phyloP scores from a whole-genome alignment of 2,113 vertebrate genomes.

The Echinops telfairi region DNA sequence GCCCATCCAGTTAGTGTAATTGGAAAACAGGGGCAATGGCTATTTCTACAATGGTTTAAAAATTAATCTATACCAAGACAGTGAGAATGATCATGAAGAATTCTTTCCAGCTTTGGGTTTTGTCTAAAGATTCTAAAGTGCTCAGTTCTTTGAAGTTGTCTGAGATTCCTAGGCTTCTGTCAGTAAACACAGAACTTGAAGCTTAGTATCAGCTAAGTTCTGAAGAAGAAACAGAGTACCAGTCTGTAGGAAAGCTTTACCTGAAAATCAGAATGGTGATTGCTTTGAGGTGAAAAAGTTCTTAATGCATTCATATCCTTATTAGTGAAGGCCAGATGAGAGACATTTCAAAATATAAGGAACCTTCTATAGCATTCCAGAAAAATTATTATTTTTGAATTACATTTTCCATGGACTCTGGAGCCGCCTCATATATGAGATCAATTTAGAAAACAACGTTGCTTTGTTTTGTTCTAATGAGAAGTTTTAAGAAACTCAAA shows the following conservation, averaged over 20 bases:
- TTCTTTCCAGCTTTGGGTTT: neutral
- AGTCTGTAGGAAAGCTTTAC: neutral
- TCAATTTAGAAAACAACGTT: neutral
- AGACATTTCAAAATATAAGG: neutral
- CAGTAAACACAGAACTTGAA: slow-evolving; percentile 10
- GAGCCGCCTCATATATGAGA: neutral
- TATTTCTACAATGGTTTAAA: neutral
- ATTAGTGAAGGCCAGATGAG: neutral
- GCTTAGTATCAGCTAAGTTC: slow-evolving; percentile 27
- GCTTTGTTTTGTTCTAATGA: neutral
- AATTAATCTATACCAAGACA: neutral
- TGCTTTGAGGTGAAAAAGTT: neutral
- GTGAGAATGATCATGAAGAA: neutral
- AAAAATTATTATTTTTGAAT: too few species aligned
- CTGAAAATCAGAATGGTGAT: neutral
- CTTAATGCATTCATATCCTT: slow-evolving; percentile 13
- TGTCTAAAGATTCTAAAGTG: neutral
- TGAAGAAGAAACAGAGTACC: neutral
- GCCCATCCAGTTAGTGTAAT: neutral
- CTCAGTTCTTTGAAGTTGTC: slow-evolving; percentile 5
- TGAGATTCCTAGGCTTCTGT: slow-evolving; percentile 20
- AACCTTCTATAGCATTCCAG: too few species aligned
- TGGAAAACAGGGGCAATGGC: neutral
- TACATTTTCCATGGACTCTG: too few species aligned
- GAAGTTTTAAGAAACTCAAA: neutral